phyloP scores from a whole-genome alignment of 2,113 vertebrate species.

The Butorides virescens region DNA sequence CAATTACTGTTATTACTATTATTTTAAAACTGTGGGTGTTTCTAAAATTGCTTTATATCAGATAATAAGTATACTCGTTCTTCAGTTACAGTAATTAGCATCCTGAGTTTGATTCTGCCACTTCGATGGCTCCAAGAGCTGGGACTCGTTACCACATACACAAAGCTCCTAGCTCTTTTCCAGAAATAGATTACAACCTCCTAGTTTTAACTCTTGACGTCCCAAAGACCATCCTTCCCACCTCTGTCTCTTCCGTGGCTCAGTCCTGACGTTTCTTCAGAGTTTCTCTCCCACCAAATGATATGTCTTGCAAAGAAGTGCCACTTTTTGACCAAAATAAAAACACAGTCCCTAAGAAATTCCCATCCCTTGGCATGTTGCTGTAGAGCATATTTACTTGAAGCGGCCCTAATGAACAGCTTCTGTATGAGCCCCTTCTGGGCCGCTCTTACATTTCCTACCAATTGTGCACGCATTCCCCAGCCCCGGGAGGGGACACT shows the following conservation, averaged over 20 bases:
- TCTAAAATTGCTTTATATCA: conserved; percentile 47
- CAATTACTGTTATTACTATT: conserved; percentile 58
- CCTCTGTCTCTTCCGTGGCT: neutral
- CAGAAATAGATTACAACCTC: neutral
- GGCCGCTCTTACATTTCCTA: neutral
- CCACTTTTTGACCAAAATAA: neutral
- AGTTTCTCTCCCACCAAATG: neutral
- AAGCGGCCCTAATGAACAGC: neutral
- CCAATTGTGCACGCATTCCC: neutral
- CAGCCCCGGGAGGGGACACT: neutral
- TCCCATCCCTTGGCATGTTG: neutral
- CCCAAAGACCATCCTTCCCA: neutral
- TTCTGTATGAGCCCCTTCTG: neutral
- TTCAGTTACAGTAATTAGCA: conserved; percentile 53
- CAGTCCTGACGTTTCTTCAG: neutral
- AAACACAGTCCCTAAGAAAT: neutral
- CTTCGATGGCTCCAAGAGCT: neutral
- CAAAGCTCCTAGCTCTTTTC: conserved; percentile 10
- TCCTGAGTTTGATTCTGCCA: conserved; percentile 47
- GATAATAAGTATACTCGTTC: conserved; percentile 45
- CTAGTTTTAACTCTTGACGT: neutral
- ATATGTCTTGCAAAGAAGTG: neutral
- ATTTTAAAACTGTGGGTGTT: conserved; percentile 23
- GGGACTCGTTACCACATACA: neutral
- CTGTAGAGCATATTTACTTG: neutral